Percentiles rank a stretch among this genome's conserved stretches.
phyloP scores from a whole-genome alignment of 23 tunicate genomes.

The Trididemnum clinides region DNA sequence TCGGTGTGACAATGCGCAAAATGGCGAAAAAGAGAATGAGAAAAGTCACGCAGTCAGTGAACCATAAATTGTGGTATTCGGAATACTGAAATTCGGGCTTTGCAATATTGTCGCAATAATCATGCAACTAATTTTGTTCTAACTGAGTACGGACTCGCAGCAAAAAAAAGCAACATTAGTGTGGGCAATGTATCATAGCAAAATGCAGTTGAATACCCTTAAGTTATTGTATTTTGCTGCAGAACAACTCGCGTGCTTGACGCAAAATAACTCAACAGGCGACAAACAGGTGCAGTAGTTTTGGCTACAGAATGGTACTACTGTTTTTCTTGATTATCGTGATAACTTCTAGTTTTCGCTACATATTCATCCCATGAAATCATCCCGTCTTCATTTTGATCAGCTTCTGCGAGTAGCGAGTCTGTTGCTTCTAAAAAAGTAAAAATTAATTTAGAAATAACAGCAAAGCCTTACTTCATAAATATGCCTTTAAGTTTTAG shows the following conservation, averaged over 20 bases:
- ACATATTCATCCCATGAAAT: constrained; percentile 44
- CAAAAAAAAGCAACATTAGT: too few relatives aligned
- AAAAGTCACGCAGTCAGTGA: background rate
- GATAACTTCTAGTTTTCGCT: constrained; percentile 33
- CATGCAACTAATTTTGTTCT: too few relatives aligned
- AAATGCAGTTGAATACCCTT: too few relatives aligned
- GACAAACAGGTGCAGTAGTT: too few relatives aligned
- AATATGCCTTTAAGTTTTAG: too few relatives aligned
- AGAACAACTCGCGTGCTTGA: too few relatives aligned
- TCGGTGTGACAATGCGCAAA: constrained; percentile 18
- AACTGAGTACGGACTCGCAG: too few relatives aligned
- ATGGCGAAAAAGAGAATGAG: constrained; percentile 35
- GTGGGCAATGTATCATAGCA: too few relatives aligned
- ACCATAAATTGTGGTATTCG: constrained; percentile 21
- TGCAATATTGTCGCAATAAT: too few relatives aligned
- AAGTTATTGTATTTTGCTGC: too few relatives aligned
- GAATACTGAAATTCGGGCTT: background rate
- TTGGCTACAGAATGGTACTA: background rate
- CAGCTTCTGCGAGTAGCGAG: constrained; percentile 28
- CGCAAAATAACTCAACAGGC: too few relatives aligned
- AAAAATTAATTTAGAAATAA: background rate
- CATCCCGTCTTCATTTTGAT: constrained; percentile 32
- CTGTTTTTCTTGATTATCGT: background rate
- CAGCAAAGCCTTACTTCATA: too few relatives aligned
- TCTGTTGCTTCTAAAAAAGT: constrained; percentile 27